Percentiles rank a stretch among this genome's conserved stretches.
Conservation (phyloP, 2,888 invertebrate species). For the Ectemnius lituratus region DNA sequence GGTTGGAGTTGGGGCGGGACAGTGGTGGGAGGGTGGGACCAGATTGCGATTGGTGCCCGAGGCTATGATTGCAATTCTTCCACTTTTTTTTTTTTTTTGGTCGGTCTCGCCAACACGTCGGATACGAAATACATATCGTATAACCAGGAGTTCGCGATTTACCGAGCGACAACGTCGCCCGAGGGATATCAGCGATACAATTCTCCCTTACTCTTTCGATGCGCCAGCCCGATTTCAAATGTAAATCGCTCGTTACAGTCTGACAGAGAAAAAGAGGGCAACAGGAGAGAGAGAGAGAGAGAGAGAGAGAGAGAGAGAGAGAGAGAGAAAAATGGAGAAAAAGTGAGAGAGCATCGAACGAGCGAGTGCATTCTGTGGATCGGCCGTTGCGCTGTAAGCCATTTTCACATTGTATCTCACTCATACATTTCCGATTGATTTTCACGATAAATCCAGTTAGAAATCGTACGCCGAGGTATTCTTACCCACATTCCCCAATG, state of each 20-base stretch:
- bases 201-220: slow-evolving; percentile 50
- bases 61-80: slow-evolving; percentile 49
- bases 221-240: slow-evolving; percentile 65
- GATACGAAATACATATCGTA: slow-evolving; percentile 53
- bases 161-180: slow-evolving; percentile 57
- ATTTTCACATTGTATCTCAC: slow-evolving; percentile 7
- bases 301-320: neutral
- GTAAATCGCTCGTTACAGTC: slow-evolving; percentile 64
- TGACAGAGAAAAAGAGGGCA: neutral
- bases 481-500: neutral
- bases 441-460: no score
- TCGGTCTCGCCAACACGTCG: slow-evolving; percentile 27
- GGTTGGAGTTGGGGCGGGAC: slow-evolving; percentile 12
- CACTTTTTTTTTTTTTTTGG: slow-evolving; percentile 15
- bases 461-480: no score
- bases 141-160: slow-evolving; percentile 62
- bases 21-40: slow-evolving; percentile 37
- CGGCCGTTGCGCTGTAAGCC: no score
- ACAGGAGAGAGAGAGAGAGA: slow-evolving; percentile 2
- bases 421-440: no score
- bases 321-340: neutral
- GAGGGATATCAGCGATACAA: slow-evolving; percentile 55
- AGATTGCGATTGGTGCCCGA: slow-evolving; percentile 55
- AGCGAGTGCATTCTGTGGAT: no score
- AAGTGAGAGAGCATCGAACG: slow-evolving; percentile 1